Evolutionary conservation across 2,113 vertebrate genomes (phyloP).

Genomic region (Caranx ignobilis): DNA sequence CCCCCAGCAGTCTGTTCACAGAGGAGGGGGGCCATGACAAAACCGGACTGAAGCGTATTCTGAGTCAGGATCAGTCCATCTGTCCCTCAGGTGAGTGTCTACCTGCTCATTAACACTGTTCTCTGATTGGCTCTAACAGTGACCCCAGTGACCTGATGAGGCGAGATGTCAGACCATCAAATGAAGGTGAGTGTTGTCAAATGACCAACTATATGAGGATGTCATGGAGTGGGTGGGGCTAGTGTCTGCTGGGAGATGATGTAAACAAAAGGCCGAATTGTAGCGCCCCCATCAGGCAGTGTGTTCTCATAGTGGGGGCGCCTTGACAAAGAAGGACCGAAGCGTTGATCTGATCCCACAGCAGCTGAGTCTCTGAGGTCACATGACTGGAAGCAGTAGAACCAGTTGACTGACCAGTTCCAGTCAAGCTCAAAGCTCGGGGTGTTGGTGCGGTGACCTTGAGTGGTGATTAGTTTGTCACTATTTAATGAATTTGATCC

Average conservation of each 20-base stretch:
- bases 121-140: conserved; percentile 21
- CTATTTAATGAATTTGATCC: no score
- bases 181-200: conserved; percentile 5
- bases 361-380: neutral
- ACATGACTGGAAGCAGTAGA: neutral
- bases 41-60: conserved; percentile 79
- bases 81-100: neutral
- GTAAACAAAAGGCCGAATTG: conserved; percentile 88
- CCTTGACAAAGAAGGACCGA: conserved; percentile 81
- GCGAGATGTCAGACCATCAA: neutral
- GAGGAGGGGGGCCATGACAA: conserved; percentile 71
- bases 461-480: no score
- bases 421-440: no score
- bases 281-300: conserved; percentile 74
- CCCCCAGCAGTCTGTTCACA: conserved; percentile 68
- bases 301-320: conserved; percentile 67
- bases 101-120: neutral
- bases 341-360: conserved; percentile 83
- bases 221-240: neutral
- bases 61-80: conserved; percentile 60
- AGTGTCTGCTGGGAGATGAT: conserved; percentile 74
- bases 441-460: no score
- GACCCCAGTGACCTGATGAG: neutral
- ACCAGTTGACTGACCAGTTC: no score
- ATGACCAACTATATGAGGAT: neutral